Percentiles rank a stretch among this genome's conserved stretches.
phyloP scores from a whole-genome alignment of 1,140 invertebrate species.

The Sinonovacula constricta region DNA sequence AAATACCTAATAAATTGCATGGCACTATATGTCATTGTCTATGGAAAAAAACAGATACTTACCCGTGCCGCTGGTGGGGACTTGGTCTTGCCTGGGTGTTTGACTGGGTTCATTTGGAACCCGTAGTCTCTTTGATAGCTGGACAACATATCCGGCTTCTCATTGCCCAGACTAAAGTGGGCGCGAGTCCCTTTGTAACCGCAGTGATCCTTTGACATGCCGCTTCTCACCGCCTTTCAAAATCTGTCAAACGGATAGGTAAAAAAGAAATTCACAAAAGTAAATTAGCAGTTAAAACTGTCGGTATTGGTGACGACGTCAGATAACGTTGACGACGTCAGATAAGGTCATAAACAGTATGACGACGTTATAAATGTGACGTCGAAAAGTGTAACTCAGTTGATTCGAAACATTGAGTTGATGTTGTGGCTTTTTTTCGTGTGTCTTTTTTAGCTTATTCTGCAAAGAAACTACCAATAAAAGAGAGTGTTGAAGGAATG shows the following conservation, averaged over 20 bases:
- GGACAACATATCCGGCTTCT: constrained; percentile 3
- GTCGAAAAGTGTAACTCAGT: background rate
- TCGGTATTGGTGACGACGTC: background rate
- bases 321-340: background rate
- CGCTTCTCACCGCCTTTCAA: background rate
- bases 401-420: background rate
- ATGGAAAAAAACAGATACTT: too few species aligned
- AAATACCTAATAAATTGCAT: too few species aligned
- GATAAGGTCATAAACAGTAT: background rate
- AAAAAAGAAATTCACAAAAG: background rate
- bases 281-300: background rate
- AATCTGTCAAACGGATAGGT: background rate
- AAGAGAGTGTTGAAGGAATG: too few species aligned
- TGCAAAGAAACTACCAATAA: too few species aligned
- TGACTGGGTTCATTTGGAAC: too few species aligned
- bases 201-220: background rate
- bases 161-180: constrained; percentile 41
- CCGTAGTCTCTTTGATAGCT: constrained; percentile 36
- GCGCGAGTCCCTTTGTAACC: background rate
- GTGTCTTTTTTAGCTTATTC: too few species aligned
- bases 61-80: too few species aligned
- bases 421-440: too few species aligned
- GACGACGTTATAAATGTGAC: background rate
- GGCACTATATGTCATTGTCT: too few species aligned
- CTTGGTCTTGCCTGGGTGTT: too few species aligned